Evolutionary conservation across 2,113 vertebrate species (phyloP), one percentile per base, ranked within the genome.

Genomic region (Crotalus helleri): DNA sequence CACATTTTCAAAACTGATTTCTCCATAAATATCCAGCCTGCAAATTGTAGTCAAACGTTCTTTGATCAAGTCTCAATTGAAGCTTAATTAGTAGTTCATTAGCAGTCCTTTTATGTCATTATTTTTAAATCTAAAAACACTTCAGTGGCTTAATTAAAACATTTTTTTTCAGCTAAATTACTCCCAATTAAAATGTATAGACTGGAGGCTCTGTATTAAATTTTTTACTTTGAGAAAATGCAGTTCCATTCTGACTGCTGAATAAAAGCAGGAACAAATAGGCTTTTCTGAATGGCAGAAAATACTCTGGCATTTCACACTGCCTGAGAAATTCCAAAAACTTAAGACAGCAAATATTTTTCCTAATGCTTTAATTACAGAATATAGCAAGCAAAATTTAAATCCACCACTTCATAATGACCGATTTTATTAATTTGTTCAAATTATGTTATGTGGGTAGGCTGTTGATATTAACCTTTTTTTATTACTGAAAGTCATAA

Each of bases 371-470:
- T 51, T 85, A 54, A 91, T 29, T 90, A 90, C 0, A 69, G 12
- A 64, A 59, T 21, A 55, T n/a, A 87, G 26, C 58, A 81, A 61
- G 54, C 7, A 15, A 23, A 61, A 93, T 88, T 23, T 92, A 90
- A 92, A 92, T 17, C 23, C 21, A 91, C 89, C 1, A 91, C 93
- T 59, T 94, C 92, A 96, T 59, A 33, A 90, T 15, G n/a, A 85
- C 94, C 95, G 58, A 95, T 94, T 33, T 59, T 2, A 94, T 92
- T 95, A 90, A 61, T 94, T 92, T 19, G 59, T 94, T 74, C 94
- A 91, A 94, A 89, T 95, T 95, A 95, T 95, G 90, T 88, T 88
- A 92, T 54, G 91, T 2, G 69, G 96, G 93, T 51, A 95, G 95
- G 94, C 90, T 95, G 92, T 49, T 92, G 92, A 58, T 85, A 59